These are phyloP conservation scores for Tetranychus truncatus DNA, from an alignment of 2,888 invertebrate genomes.

Conservation along the genomic window DNA sequence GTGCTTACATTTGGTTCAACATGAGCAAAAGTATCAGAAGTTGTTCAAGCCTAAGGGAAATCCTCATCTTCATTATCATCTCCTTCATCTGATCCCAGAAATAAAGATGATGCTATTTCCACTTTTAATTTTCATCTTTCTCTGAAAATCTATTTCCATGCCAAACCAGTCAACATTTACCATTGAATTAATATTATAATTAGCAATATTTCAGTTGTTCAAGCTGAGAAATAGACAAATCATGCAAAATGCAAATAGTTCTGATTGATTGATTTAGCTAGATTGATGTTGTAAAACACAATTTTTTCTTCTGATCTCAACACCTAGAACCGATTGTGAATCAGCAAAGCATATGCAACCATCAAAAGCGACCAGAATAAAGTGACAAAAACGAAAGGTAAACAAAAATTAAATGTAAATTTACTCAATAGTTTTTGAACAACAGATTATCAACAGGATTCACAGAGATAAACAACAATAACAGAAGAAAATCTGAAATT, in stretches of 20 bases:
- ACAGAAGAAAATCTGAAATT: not conserved
- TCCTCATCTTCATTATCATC: too few relatives aligned
- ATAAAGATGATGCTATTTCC: too few relatives aligned
- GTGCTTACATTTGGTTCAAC: too few relatives aligned
- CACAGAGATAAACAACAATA: not conserved
- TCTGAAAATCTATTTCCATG: too few relatives aligned
- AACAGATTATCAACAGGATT: not conserved
- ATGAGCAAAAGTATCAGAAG: too few relatives aligned
- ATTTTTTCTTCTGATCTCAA: not conserved
- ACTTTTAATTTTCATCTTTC: too few relatives aligned
- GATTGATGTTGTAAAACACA: not conserved
- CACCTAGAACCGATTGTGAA: not conserved
- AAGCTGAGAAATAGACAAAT: not conserved
- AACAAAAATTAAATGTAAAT: not conserved
- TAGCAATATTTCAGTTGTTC: not conserved
- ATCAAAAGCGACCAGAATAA: not conserved
- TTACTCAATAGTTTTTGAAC: not conserved
- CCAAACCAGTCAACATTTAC: too few relatives aligned
- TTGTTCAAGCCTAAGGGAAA: too few relatives aligned
- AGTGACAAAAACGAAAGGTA: not conserved
- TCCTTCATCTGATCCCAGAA: too few relatives aligned
- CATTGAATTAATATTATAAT: not conserved
- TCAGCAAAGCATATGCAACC: not conserved
- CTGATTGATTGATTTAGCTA: not conserved
- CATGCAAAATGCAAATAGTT: not conserved